Evolutionary conservation across 1,140 invertebrate species (phyloP), one percentile per base, ranked within the genome.

Genomic region (Drosophila nasuta): DNA sequence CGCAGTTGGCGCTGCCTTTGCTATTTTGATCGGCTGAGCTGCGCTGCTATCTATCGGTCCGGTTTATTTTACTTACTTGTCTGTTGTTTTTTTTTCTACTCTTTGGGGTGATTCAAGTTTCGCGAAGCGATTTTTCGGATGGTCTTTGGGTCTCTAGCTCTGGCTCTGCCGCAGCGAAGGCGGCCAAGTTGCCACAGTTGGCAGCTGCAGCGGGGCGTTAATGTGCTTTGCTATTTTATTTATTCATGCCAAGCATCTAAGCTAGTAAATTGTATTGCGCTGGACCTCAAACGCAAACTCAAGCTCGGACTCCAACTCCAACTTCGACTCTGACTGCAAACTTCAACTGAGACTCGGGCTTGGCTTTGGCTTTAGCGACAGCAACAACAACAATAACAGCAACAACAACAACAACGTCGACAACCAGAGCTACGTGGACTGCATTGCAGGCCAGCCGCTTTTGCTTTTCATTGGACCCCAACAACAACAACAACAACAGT

Each of bases 171-270:
- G 56, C 64, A 68, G 64, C 64, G 64, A 68, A 74, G 64, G 71
- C 68, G 60, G 68, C 68, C 85, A 85, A 25, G 80, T 80, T 81
- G 38, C 38, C 38, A 20, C 20, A 41, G 41, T 43, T 43, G 81
- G 85, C 85, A 89, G 85, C 85, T 90, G 85, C 85, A 90, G 81
- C 64, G 85, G 85, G 85, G 85, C 86, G 85, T 89, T 90, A 89
- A 89, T 89, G 85, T 88, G 86, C 86, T 88, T 85, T 62, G 86
- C 86, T 89, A 89, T 89, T 89, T 89, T 89, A 89, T 89, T 89
- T 89, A 89, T 89, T 89, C 85, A 89, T 89, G 86, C 75, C 85
- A 89, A 87, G 86, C 86, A 82, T 89, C 86, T 89, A 90, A 89
- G 85, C 85, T 89, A 89, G 85, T 89, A 89, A 89, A 89, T 89